Percentiles rank a stretch among this genome's conserved stretches.
Evolutionary conservation across 2,888 invertebrate species (phyloP).

Genomic region (Parnassius orleans): DNA sequence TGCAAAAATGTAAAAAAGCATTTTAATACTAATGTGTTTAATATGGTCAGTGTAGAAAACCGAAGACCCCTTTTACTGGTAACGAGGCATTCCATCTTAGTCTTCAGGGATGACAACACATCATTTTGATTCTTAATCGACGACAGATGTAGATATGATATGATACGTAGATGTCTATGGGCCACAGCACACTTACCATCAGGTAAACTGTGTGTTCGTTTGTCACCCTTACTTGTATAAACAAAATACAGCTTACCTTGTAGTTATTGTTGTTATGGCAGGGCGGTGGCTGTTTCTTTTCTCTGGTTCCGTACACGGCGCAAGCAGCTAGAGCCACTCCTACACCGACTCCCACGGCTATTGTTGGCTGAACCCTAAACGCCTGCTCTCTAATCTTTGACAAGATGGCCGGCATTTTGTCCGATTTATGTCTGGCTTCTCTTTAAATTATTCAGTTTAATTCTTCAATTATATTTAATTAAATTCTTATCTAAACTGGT

Average conservation of each 20-base stretch:
- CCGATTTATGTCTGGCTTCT: not conserved
- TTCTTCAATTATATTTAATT: not conserved
- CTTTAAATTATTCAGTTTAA: not conserved
- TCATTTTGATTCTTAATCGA: too few species aligned
- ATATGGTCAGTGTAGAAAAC: too few species aligned
- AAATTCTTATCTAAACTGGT: slow-evolving; percentile 16
- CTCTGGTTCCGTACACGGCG: slow-evolving; percentile 63
- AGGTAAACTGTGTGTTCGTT: too few species aligned
- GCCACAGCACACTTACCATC: too few species aligned
- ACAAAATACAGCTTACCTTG: slow-evolving; percentile 50
- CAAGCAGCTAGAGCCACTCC: slow-evolving; percentile 73
- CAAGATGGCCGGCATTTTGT: slow-evolving; percentile 72
- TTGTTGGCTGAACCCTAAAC: slow-evolving; percentile 64
- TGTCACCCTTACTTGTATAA: too few species aligned
- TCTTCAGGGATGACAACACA: too few species aligned
- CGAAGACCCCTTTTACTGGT: too few species aligned
- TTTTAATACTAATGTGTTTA: too few species aligned
- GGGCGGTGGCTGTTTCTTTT: slow-evolving; percentile 60
- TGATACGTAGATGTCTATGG: too few species aligned
- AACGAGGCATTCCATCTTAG: too few species aligned
- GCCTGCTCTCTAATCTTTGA: slow-evolving; percentile 71
- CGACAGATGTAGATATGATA: too few species aligned
- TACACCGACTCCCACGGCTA: slow-evolving; percentile 68
- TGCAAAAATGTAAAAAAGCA: too few species aligned
- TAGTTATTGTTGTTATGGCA: slow-evolving; percentile 73